Conservation (phyloP, 2,113 vertebrate species). For the Irena cyanogastra region DNA sequence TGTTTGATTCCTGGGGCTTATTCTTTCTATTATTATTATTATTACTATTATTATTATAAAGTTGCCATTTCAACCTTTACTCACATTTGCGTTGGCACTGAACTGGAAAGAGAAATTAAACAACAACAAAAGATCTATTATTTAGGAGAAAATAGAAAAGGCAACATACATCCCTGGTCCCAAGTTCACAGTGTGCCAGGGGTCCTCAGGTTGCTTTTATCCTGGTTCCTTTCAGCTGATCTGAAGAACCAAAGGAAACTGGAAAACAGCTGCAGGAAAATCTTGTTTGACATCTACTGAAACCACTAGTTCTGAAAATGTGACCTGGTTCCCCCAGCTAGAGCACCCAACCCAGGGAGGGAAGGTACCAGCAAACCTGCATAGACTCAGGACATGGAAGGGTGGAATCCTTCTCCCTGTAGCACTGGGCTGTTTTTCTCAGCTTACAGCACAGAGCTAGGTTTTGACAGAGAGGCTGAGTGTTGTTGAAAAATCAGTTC, state of each 20-base stretch:
- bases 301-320: neutral
- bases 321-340: neutral
- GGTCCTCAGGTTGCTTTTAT: neutral
- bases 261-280: neutral
- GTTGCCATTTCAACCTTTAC: neutral
- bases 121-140: neutral
- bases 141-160: neutral
- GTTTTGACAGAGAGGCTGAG: neutral
- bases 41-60: neutral
- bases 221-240: neutral
- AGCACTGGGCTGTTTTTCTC: neutral
- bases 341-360: neutral
- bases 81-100: neutral
- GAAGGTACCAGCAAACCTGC: neutral
- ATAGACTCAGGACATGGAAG: neutral
- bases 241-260: neutral
- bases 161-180: neutral
- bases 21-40: neutral
- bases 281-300: neutral
- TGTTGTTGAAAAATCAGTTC: neutral
- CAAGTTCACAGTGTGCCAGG: fast-evolving
- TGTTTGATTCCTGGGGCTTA: conserved; percentile 11
- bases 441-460: neutral
- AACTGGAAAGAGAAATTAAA: conserved; percentile 28
- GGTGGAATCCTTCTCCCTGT: neutral